Conservation (phyloP, 2,113 vertebrate genomes). For the Cyprinodon variegatus region DNA sequence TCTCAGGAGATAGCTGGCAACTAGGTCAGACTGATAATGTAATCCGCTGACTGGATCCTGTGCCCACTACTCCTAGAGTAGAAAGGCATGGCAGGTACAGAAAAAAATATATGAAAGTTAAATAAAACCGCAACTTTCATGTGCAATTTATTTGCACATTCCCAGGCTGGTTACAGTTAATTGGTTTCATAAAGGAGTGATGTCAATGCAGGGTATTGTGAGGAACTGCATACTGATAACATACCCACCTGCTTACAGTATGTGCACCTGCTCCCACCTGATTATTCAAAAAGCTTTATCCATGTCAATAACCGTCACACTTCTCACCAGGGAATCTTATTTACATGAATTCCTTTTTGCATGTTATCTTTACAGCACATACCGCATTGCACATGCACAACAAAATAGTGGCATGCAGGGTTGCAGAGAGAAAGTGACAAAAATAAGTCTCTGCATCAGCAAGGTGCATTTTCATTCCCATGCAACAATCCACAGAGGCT, state of each 20-base stretch:
- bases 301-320: conserved; percentile 41
- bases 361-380: conserved; percentile 59
- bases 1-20: conserved; percentile 83
- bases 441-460: conserved; percentile 79
- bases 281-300: conserved; percentile 58
- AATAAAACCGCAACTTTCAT: conserved; percentile 56
- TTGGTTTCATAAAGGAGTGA: conserved; percentile 18
- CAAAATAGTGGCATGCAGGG: conserved; percentile 55
- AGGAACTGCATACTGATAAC: conserved; percentile 19
- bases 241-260: conserved; percentile 21
- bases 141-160: conserved; percentile 36
- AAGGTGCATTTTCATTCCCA: conserved; percentile 80
- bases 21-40: conserved; percentile 86
- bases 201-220: conserved; percentile 20
- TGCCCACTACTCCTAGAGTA: conserved; percentile 74
- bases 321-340: conserved; percentile 41
- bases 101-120: conserved; percentile 47
- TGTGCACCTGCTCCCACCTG: conserved; percentile 22
- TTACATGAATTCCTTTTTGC: conserved; percentile 48
- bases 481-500: conserved; percentile 76
- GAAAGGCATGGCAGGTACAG: conserved; percentile 70
- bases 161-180: conserved; percentile 36
- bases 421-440: conserved; percentile 70
- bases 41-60: conserved; percentile 82
- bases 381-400: conserved; percentile 55